These are phyloP conservation scores for Charadrius vociferus DNA, from an alignment of 2,113 vertebrate species.

Conservation along the genomic window DNA sequence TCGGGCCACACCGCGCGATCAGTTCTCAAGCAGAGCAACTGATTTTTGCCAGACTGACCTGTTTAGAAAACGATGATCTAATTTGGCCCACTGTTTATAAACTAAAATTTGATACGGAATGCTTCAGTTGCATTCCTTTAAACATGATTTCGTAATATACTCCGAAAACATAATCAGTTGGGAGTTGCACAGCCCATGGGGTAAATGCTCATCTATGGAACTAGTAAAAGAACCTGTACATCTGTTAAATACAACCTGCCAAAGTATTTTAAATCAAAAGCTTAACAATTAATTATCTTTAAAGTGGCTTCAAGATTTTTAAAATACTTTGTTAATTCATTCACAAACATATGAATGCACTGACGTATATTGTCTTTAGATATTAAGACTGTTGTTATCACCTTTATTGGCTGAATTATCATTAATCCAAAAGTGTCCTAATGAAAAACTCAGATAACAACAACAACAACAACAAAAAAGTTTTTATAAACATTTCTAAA, in stretches of 20 bases:
- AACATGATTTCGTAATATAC: neutral
- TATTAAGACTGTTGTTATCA: neutral
- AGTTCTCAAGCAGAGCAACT: neutral
- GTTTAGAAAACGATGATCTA: neutral
- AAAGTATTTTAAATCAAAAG: neutral
- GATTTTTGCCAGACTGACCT: neutral
- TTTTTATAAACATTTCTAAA: slow-evolving; percentile 33
- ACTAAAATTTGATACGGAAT: neutral
- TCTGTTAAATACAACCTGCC: slow-evolving; percentile 50
- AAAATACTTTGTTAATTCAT: slow-evolving; percentile 9
- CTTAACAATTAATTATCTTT: slow-evolving; percentile 28
- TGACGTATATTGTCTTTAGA: neutral
- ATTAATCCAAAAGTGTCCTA: neutral
- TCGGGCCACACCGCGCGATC: neutral
- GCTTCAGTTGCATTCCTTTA: neutral
- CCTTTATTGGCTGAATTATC: neutral
- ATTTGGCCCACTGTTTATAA: neutral
- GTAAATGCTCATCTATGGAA: slow-evolving; percentile 41
- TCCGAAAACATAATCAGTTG: neutral
- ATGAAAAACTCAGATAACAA: neutral
- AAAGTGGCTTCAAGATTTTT: neutral
- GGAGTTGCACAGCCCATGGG: neutral
- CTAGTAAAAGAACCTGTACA: slow-evolving; percentile 28
- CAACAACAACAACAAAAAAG: neutral
- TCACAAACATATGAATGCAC: neutral